These are phyloP conservation scores for Caerostris extrusa DNA, from an alignment of 1,140 invertebrate genomes.

Conservation along the genomic window DNA sequence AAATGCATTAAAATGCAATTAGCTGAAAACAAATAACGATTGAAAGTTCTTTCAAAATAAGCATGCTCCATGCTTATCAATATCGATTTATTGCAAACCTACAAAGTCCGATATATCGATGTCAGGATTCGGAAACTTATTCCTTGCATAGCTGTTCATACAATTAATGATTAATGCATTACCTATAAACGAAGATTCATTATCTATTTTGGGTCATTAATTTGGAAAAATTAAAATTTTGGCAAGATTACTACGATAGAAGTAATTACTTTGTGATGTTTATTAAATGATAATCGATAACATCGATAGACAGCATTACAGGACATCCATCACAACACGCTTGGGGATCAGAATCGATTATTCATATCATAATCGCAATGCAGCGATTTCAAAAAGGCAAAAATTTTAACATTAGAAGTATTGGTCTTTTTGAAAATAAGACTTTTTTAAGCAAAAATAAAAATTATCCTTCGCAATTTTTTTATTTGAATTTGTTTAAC, in stretches of 20 bases:
- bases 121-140: slow-evolving; percentile 15
- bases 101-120: slow-evolving; percentile 41
- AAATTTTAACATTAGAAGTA: no score
- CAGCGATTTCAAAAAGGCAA: neutral
- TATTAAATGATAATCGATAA: slow-evolving; percentile 72
- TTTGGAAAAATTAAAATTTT: slow-evolving; percentile 28
- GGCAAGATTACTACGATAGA: slow-evolving; percentile 49
- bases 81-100: neutral
- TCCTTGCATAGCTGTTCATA: neutral
- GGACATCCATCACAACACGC: slow-evolving; percentile 20
- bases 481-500: no score
- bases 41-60: neutral
- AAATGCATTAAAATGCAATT: neutral
- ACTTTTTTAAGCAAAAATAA: no score
- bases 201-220: slow-evolving; percentile 53
- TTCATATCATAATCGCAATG: neutral
- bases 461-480: no score
- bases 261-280: slow-evolving; percentile 70
- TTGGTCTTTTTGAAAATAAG: no score
- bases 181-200: slow-evolving; percentile 49
- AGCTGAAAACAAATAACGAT: neutral
- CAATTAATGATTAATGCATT: slow-evolving; percentile 49
- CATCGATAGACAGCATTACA: slow-evolving; percentile 29
- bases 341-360: slow-evolving; percentile 52
- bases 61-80: neutral